Conservation (phyloP, 2,888 invertebrate genomes). For the Diplolepis rosae region DNA sequence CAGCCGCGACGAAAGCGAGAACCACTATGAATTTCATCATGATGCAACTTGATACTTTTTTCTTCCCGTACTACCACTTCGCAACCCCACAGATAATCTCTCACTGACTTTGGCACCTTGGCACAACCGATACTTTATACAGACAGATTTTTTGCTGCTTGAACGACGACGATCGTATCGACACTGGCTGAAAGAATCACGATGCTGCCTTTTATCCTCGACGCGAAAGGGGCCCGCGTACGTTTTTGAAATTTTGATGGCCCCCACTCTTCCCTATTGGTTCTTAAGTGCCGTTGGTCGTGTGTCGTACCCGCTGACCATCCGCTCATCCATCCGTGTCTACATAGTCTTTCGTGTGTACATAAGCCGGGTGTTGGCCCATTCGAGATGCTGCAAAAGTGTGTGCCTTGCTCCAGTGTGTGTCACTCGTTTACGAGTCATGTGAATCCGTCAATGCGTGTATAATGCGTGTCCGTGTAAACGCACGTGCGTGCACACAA, state of each 20-base stretch:
- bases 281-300: slow-evolving; percentile 55
- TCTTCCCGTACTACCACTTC: not conserved
- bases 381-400: slow-evolving; percentile 45
- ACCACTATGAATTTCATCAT: slow-evolving; percentile 68
- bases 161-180: slow-evolving; percentile 72
- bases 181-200: slow-evolving; percentile 73
- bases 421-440: slow-evolving; percentile 11
- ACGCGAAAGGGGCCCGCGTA: slow-evolving; percentile 74
- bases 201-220: slow-evolving; percentile 74
- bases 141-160: slow-evolving; percentile 56
- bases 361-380: slow-evolving; percentile 53
- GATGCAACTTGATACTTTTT: slow-evolving; percentile 40
- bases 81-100: slow-evolving; percentile 7
- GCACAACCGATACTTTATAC: slow-evolving; percentile 6
- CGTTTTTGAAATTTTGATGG: slow-evolving; percentile 75
- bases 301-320: slow-evolving; percentile 40
- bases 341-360: slow-evolving; percentile 51
- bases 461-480: not conserved
- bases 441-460: slow-evolving; percentile 25
- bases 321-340: slow-evolving; percentile 43
- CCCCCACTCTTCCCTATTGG: slow-evolving; percentile 68
- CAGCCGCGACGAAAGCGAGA: slow-evolving; percentile 61
- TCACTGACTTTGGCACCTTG: slow-evolving; percentile 9
- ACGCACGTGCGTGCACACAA: slow-evolving; percentile 24
- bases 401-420: not conserved